Evolutionary conservation across 2,888 invertebrate genomes (phyloP), one percentile per base, ranked within the genome.

Genomic region (Megaustenia siamemsis): DNA sequence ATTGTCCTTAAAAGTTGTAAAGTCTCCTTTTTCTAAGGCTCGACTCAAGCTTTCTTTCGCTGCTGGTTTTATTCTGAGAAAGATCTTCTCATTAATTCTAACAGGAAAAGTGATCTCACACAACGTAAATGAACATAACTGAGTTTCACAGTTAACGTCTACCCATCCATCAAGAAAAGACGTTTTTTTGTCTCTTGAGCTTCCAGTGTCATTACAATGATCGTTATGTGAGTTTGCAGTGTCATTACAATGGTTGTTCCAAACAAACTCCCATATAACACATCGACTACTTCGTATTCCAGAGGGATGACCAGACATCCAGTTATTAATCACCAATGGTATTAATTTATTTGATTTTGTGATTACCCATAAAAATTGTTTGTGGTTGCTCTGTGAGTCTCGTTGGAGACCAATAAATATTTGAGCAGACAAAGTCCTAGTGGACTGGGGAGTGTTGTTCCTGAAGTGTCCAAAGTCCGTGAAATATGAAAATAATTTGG

Each of bases 281-380:
- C 32, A 43, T 1, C 0, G 32, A 32, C 32, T 32, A 21, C 0
- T 73, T 12, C 32, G 32, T 18, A 15, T 18, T 15, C 63, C 63
- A 32, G 63, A 63, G 32, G 73, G 73, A 32, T 73, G 0, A 73
- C 73, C 73, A 73, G 45, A 21, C 49, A 73, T 0, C 73, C 73
- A 73, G 24, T 73, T 28, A 28, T 49, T 28, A 21, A 49, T 32
- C 1, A 73, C 45, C 32, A 49, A 21, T 5, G 73, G 73, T 0
- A 3, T 45, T 8, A 0, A 5, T 49, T n/a, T 3, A 32, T 1
- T 3, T 73, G n/a, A n/a, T n/a, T n/a, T n/a, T n/a, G n/a, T n/a
- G n/a, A n/a, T n/a, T n/a, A n/a, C n/a, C n/a, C n/a, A n/a, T n/a
- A n/a, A n/a, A n/a, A n/a, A n/a, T n/a, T n/a, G n/a, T n/a, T n/a